Base-by-base conservation (phyloP, 1,140 invertebrate genomes). In the Pachypsylla venusta region DNA sequence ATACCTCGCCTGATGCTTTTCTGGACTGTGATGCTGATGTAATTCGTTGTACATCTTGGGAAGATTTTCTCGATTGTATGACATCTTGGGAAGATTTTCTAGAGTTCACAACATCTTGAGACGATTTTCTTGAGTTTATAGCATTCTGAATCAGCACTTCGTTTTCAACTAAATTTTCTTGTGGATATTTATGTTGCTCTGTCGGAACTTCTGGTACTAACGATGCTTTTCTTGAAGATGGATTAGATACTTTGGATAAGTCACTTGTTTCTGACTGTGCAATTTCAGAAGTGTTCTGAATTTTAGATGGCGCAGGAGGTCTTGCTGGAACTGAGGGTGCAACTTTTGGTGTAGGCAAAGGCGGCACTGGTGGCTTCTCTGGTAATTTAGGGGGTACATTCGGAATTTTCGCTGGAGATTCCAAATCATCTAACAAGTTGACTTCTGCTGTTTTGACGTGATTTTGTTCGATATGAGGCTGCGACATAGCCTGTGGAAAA, bases 331-430 rank as follows among this genome's bases (percentile, higher is more conserved):
- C 24, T 19, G 54, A 48, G 4, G 42, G 42, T 48, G 5, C 16
- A 19, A 48, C 42, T n/a, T 48, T 48, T 19, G 42, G 42, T 14
- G 53, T 16, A 12, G 54, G 54, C 14, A 25, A 13, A 2, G 59
- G 59, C 24, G 26, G 30, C 4, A 22, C 25, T 14, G 25, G 19
- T 24, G 10, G 19, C 25, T 30, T 42, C 57, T 42, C 13, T 13
- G 54, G 24, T 35, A 35, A n/a, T 35, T 35, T 35, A 35, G 30
- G 30, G 7, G 60, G 58, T 7, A 53, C 53, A 48, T 63, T 60
- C 2, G 63, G 57, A 42, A 64, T 58, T 19, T 61, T 63, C 14
- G 28, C 62, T 56, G 64, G 61, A n/a, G 7, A 19, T 48, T 48
- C 42, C 22, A 48, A 48, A 48, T 19, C 42, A 48, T 48, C 5